These are phyloP conservation scores for Menura novaehollandiae DNA, from an alignment of 2,113 vertebrate species.

Conservation along the genomic window DNA sequence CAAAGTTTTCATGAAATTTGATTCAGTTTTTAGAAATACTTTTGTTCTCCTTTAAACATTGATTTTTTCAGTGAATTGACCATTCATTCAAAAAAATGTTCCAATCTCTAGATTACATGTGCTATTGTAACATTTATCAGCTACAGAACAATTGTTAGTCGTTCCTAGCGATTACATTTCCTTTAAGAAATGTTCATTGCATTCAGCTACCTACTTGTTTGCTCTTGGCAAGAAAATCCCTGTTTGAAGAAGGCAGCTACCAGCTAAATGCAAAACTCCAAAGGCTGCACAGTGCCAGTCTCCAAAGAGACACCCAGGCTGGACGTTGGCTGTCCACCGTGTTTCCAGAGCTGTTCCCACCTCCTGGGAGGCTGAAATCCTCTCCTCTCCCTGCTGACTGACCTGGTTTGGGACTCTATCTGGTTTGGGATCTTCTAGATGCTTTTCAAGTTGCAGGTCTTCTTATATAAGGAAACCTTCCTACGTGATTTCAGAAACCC, in stretches of 20 bases:
- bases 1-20: neutral
- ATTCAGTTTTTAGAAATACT: neutral
- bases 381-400: neutral
- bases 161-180: neutral
- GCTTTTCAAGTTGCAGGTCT: neutral
- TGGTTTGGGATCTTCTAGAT: neutral
- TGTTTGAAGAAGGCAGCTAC: neutral
- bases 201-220: neutral
- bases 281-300: neutral
- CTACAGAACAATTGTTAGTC: neutral
- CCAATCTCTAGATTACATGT: neutral
- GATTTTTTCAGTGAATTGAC: neutral
- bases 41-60: neutral
- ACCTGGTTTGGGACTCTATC: neutral
- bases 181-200: neutral
- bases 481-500: neutral
- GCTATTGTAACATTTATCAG: neutral
- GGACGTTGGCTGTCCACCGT: accelerated
- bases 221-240: neutral
- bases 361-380: neutral
- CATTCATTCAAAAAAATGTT: neutral
- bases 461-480: neutral
- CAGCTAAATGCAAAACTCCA: neutral
- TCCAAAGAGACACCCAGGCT: neutral
- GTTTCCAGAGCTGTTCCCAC: neutral